Conservation (phyloP, 1,140 invertebrate species). For the Drosophila aff. region DNA sequence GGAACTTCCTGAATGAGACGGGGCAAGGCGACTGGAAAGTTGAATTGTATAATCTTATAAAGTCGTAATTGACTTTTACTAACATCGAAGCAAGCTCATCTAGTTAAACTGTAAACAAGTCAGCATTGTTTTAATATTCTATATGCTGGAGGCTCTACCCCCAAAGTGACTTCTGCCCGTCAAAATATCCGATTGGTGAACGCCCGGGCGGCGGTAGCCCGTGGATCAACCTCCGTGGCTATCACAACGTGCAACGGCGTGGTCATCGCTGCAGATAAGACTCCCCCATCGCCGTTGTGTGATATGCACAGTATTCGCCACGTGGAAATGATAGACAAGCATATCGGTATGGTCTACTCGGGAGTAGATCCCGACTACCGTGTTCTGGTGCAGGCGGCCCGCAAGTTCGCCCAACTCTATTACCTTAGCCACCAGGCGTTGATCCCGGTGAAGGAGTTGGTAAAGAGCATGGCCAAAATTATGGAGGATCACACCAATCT, state of each 20-base stretch:
- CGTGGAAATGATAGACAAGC: slow-evolving; percentile 97
- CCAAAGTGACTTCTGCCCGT: background rate
- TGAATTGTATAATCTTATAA: too few relatives aligned
- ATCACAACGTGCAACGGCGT: slow-evolving; percentile 98
- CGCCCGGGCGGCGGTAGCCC: slow-evolving; percentile 87
- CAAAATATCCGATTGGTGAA: slow-evolving; percentile 26
- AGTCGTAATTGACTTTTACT: too few relatives aligned
- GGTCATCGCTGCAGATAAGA: slow-evolving; percentile 99
- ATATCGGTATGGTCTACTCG: slow-evolving; percentile 99
- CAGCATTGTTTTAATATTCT: background rate
- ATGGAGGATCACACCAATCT: slow-evolving; percentile 99
- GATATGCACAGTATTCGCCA: slow-evolving; percentile 98
- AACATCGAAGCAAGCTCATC: background rate
- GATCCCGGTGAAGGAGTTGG: slow-evolving; percentile 98
- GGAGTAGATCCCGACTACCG: slow-evolving; percentile 96
- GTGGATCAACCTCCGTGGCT: slow-evolving; percentile 99
- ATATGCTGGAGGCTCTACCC: background rate
- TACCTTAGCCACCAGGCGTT: slow-evolving; percentile 95
- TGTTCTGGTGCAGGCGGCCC: slow-evolving; percentile 95
- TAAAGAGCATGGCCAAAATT: slow-evolving; percentile 97
- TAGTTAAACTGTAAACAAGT: background rate
- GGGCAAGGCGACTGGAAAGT: too few relatives aligned
- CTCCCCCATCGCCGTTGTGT: slow-evolving; percentile 97
- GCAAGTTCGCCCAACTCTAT: slow-evolving; percentile 99
- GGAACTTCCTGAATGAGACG: too few relatives aligned